A percentile compares a stretch with the other conserved stretches of the same genome.
Evolutionary conservation across 2,797 vertebrate species (phyloP).

Genomic region (Bucorvus abyssinicus): DNA sequence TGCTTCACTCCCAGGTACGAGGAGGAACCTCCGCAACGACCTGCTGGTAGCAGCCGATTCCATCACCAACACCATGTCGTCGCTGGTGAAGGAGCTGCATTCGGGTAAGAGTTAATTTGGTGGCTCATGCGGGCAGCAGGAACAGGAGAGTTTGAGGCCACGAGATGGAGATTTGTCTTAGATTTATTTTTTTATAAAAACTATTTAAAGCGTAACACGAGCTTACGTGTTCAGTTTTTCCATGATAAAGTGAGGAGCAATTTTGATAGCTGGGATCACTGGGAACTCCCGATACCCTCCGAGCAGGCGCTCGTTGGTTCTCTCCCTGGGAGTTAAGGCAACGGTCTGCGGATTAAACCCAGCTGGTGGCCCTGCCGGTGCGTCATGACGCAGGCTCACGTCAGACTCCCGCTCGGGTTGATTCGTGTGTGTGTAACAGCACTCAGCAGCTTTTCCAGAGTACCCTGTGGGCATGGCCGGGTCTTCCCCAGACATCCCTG

Average conservation of each 20-base stretch:
- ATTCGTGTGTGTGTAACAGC: fast-evolving
- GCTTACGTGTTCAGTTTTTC: fast-evolving
- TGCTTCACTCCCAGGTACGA: slow-evolving; percentile 80
- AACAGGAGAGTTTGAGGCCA: fast-evolving
- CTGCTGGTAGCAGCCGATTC: slow-evolving; percentile 96
- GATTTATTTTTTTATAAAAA: neutral
- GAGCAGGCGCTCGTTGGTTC: neutral
- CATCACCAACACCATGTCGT: slow-evolving; percentile 98
- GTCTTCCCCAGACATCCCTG: too few species aligned
- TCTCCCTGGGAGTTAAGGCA: neutral
- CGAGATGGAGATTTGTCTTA: fast-evolving
- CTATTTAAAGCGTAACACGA: fast-evolving
- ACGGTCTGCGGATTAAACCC: fast-evolving
- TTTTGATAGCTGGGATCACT: fast-evolving
- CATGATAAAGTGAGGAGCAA: neutral
- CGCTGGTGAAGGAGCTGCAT: slow-evolving; percentile 96
- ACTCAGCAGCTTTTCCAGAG: neutral
- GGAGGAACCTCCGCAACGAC: slow-evolving; percentile 94
- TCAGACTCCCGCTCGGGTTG: neutral
- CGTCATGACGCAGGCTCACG: neutral
- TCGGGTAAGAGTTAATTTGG: slow-evolving; percentile 78
- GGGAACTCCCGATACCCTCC: neutral
- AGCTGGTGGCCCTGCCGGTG: neutral
- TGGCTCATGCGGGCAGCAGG: fast-evolving
- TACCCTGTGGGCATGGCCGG: neutral